phyloP scores from a whole-genome alignment of 2,888 invertebrate species.

The Limnephilus marmoratus region DNA sequence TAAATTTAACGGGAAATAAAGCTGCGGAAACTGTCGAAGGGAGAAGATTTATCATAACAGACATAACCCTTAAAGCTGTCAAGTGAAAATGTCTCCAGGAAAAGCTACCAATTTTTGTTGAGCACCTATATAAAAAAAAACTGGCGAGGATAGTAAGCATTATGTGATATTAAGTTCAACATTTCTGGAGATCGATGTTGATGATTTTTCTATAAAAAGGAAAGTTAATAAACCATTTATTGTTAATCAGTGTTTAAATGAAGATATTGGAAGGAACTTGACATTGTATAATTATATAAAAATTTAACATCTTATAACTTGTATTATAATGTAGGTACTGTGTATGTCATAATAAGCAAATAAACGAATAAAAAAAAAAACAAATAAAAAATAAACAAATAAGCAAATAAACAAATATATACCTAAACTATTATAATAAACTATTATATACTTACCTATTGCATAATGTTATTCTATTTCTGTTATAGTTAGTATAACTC shows the following conservation, averaged over 20 bases:
- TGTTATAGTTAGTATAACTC: too few relatives aligned
- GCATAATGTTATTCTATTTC: too few relatives aligned
- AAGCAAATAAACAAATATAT: too few relatives aligned
- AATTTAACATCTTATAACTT: too few relatives aligned
- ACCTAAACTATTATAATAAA: too few relatives aligned
- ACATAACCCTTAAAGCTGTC: conserved; percentile 21
- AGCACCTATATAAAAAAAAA: not conserved
- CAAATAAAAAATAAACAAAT: too few relatives aligned
- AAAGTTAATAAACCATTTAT: not conserved
- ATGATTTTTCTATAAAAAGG: not conserved
- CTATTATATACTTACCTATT: too few relatives aligned
- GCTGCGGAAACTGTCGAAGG: not conserved
- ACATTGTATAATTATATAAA: too few relatives aligned
- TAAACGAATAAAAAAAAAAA: too few relatives aligned
- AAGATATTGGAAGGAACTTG: not conserved
- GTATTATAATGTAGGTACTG: too few relatives aligned
- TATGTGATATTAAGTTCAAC: not conserved
- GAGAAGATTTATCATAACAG: conserved; percentile 33
- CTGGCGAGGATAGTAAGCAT: not conserved
- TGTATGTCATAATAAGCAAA: too few relatives aligned
- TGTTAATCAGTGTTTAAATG: not conserved
- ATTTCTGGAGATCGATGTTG: not conserved
- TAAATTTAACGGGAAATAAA: conserved; percentile 5
- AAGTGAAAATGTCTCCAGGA: conserved; percentile 2
- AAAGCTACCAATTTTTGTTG: not conserved